These are phyloP conservation scores for Lepidonotus clava DNA, from an alignment of 2,888 invertebrate species.

Conservation along the genomic window DNA sequence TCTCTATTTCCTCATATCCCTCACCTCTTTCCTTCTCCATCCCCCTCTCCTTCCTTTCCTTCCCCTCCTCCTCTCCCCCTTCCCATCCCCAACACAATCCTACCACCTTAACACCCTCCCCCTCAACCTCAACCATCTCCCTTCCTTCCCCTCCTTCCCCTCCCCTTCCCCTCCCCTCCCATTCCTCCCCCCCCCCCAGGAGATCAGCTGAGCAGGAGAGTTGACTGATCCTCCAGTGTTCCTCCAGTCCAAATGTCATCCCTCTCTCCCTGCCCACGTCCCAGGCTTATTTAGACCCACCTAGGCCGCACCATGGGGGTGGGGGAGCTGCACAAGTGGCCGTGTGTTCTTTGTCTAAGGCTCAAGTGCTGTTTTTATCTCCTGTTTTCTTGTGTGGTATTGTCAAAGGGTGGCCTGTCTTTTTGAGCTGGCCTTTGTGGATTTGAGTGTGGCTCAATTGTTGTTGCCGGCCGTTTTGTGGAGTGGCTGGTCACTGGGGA, in stretches of 20 bases:
- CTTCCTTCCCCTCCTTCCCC: background rate
- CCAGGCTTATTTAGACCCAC: background rate
- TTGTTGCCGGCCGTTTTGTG: too few relatives aligned
- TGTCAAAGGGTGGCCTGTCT: background rate
- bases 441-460: too few relatives aligned
- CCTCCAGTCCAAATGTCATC: background rate
- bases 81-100: background rate
- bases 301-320: background rate
- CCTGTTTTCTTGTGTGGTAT: background rate
- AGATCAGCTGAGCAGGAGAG: background rate
- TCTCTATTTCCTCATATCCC: background rate
- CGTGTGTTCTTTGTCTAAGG: background rate
- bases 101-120: background rate
- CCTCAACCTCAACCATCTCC: background rate
- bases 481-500: too few relatives aligned
- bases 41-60: background rate
- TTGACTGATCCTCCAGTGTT: background rate
- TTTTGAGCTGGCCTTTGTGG: too few relatives aligned
- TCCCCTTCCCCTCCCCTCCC: background rate
- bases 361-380: background rate
- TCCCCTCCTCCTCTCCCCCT: background rate
- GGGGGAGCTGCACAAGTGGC: background rate
- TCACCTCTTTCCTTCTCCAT: background rate
- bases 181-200: background rate
- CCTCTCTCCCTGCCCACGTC: background rate